Conservation (phyloP, 1,140 invertebrate genomes). For the Mactra quadrangularis region DNA sequence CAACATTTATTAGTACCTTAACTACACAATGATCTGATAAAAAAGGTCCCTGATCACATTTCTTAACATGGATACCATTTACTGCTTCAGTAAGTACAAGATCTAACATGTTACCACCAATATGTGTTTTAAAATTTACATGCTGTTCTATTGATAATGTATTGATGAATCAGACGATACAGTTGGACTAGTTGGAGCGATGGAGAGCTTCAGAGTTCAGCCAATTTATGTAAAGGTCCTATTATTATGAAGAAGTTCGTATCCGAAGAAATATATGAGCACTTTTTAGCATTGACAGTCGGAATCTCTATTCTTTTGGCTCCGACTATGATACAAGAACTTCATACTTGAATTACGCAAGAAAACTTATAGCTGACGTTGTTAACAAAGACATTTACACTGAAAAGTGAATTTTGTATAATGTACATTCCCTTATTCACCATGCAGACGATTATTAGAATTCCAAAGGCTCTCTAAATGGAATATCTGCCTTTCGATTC, state of each 20-base stretch:
- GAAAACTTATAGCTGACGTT: slow-evolving; percentile 76
- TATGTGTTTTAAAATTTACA: too few relatives aligned
- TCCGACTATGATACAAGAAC: slow-evolving; percentile 27
- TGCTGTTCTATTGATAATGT: too few relatives aligned
- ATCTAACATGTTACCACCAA: too few relatives aligned
- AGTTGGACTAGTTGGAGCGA: slow-evolving; percentile 75
- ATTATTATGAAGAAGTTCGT: slow-evolving; percentile 81
- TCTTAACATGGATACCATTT: too few relatives aligned
- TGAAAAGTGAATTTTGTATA: slow-evolving; percentile 78
- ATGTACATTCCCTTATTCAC: slow-evolving; percentile 82
- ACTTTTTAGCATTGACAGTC: slow-evolving; percentile 82
- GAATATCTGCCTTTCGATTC: slow-evolving; percentile 82
- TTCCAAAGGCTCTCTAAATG: slow-evolving; percentile 81
- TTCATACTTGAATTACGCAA: slow-evolving; percentile 67
- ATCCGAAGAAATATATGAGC: slow-evolving; percentile 78
- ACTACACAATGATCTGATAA: too few relatives aligned
- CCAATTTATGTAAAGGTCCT: slow-evolving; percentile 83
- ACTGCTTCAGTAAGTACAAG: too few relatives aligned
- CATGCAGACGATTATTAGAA: slow-evolving; percentile 81
- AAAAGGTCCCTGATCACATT: too few relatives aligned
- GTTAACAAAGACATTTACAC: slow-evolving; percentile 75
- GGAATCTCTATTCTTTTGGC: slow-evolving; percentile 77
- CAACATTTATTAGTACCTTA: too few relatives aligned
- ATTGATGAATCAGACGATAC: slow-evolving; percentile 81
- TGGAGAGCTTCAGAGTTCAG: slow-evolving; percentile 85